Percentiles rank a stretch among this genome's conserved stretches.
Conservation (phyloP, 1,140 invertebrate species). For the Sarcophaga bullata region DNA sequence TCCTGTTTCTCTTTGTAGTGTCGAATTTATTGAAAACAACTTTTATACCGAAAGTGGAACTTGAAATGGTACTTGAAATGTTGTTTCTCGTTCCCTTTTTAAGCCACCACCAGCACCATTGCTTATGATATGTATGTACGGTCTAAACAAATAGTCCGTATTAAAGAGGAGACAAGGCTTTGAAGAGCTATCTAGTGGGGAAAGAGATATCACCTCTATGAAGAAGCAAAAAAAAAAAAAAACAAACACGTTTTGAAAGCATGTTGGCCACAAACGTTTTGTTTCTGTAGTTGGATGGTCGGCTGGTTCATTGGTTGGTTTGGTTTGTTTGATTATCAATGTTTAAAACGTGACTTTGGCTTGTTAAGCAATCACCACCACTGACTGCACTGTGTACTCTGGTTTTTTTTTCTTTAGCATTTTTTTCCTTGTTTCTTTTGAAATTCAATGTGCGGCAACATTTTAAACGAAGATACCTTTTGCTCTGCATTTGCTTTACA, state of each 20-base stretch:
- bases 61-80: constrained; percentile 8
- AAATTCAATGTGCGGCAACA: too few relatives aligned
- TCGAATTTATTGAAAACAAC: neutral
- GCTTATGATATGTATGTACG: too few relatives aligned
- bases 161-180: too few relatives aligned
- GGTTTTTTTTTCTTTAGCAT: too few relatives aligned
- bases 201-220: too few relatives aligned
- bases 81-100: neutral
- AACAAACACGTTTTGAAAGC: neutral
- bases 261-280: constrained; percentile 22
- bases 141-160: too few relatives aligned
- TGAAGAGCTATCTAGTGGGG: too few relatives aligned
- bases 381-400: neutral
- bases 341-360: constrained; percentile 36
- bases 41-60: neutral
- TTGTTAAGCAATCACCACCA: constrained; percentile 22
- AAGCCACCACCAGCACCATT: too few relatives aligned
- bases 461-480: too few relatives aligned
- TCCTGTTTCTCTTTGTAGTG: neutral
- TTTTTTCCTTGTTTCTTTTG: too few relatives aligned
- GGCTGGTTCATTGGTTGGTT: neutral
- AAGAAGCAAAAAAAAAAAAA: too few relatives aligned
- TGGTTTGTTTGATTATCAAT: constrained; percentile 26
- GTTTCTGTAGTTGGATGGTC: neutral
- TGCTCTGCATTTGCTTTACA: too few relatives aligned